phyloP scores from a whole-genome alignment of 2,797 vertebrate genomes.

The Anguilla megastoma region DNA sequence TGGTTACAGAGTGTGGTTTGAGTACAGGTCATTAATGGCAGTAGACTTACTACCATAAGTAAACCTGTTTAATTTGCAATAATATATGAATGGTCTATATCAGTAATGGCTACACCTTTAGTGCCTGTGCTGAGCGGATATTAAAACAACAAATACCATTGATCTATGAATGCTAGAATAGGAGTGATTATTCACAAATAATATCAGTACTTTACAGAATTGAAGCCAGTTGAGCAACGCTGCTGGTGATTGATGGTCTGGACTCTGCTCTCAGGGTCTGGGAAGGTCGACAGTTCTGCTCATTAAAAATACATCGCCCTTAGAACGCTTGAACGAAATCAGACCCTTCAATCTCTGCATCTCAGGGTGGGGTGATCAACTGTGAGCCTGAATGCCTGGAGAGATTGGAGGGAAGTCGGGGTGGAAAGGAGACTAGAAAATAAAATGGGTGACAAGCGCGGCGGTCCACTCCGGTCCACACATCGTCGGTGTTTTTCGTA shows the following conservation, averaged over 20 bases:
- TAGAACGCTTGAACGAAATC: constrained; percentile 49
- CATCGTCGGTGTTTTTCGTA: neutral
- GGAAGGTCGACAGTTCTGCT: constrained; percentile 48
- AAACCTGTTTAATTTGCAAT: neutral
- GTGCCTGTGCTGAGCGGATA: neutral
- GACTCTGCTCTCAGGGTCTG: constrained; percentile 29
- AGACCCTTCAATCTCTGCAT: constrained; percentile 43
- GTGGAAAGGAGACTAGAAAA: neutral
- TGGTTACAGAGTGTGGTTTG: neutral
- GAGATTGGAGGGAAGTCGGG: neutral
- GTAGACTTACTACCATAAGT: neutral
- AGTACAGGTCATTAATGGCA: neutral
- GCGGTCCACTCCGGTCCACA: neutral
- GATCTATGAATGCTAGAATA: neutral
- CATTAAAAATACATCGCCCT: constrained; percentile 61
- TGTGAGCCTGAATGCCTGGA: constrained; percentile 24
- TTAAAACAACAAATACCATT: neutral
- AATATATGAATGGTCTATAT: neutral
- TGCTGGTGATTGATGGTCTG: constrained; percentile 3
- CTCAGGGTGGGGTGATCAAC: constrained; percentile 38
- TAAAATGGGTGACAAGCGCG: neutral
- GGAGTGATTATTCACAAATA: constrained; percentile 29
- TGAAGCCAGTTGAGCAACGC: constrained; percentile 29
- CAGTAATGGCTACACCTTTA: neutral
- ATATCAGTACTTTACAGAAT: constrained; percentile 21